These are phyloP conservation scores for Bombycilla garrulus DNA, from an alignment of 2,113 vertebrate species.

Conservation along the genomic window DNA sequence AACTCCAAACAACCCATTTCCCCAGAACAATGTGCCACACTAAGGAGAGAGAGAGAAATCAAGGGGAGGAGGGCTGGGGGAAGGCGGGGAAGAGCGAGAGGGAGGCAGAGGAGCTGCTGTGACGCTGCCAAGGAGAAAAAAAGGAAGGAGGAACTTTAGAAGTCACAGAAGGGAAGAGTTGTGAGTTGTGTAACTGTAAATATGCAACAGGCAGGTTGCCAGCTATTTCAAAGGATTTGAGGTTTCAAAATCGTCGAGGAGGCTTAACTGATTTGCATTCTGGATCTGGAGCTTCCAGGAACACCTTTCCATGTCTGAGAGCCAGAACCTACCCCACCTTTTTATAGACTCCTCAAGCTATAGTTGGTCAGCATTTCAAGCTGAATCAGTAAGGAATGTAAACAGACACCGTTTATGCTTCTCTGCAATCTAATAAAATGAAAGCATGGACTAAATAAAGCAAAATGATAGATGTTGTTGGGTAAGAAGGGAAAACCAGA, in stretches of 20 bases:
- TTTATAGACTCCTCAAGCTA: not conserved
- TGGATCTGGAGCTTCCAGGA: constrained; percentile 32
- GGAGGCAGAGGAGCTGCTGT: not conserved
- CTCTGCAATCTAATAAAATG: constrained; percentile 15
- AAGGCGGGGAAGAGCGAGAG: not conserved
- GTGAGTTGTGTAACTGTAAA: constrained; percentile 35
- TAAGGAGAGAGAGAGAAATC: not conserved
- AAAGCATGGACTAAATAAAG: constrained; percentile 28
- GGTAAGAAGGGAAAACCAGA: not conserved
- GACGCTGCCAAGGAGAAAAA: not conserved
- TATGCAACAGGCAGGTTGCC: not conserved
- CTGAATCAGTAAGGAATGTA: constrained; percentile 11
- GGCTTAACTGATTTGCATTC: constrained; percentile 11
- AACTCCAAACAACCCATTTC: constrained; percentile 67
- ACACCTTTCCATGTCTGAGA: not conserved
- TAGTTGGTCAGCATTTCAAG: constrained; percentile 28
- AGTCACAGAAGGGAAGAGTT: constrained; percentile 45
- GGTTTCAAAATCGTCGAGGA: constrained; percentile 35
- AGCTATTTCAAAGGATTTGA: constrained; percentile 58
- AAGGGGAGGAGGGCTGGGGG: not conserved
- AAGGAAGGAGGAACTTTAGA: constrained; percentile 52
- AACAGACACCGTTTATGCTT: constrained; percentile 32
- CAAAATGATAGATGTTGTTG: not conserved
- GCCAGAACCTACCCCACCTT: not conserved
- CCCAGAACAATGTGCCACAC: constrained; percentile 49